Conservation (phyloP, 2,113 vertebrate species). For the Tinamus guttatus region DNA sequence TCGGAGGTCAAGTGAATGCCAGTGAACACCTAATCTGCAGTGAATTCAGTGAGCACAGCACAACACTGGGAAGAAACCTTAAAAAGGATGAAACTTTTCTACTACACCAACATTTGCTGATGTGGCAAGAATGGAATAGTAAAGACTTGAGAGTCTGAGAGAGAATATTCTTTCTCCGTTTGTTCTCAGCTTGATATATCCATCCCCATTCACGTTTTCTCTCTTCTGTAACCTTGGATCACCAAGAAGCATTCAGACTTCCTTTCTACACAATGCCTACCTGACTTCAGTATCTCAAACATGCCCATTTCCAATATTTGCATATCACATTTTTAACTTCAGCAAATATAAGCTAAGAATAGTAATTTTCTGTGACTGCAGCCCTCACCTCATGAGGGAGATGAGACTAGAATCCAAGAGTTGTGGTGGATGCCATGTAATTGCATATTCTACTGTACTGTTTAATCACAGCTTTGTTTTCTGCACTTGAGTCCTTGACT, state of each 20-base stretch:
- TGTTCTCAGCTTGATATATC: not conserved
- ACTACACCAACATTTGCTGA: not conserved
- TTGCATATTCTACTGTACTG: not conserved
- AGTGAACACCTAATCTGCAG: not conserved
- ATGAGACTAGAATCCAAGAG: not conserved
- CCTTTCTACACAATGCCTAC: not conserved
- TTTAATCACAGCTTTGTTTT: not conserved
- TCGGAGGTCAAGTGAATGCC: not conserved
- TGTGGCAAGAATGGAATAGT: not conserved
- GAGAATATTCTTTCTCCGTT: not conserved
- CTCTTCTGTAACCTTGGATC: not conserved
- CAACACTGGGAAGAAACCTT: not conserved
- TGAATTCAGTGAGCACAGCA: not conserved
- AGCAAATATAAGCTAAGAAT: not conserved
- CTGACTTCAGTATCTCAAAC: not conserved
- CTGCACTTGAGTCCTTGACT: not conserved
- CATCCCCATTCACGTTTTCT: not conserved
- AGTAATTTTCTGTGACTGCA: not conserved
- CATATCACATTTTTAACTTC: not conserved
- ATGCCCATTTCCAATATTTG: not conserved
- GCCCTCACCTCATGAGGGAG: not conserved
- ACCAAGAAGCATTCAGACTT: not conserved
- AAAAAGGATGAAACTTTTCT: not conserved
- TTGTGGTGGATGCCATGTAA: rapidly evolving
- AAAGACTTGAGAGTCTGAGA: not conserved